Base-by-base conservation (phyloP, 2,888 invertebrate species). In the Latheticus oryzae region DNA sequence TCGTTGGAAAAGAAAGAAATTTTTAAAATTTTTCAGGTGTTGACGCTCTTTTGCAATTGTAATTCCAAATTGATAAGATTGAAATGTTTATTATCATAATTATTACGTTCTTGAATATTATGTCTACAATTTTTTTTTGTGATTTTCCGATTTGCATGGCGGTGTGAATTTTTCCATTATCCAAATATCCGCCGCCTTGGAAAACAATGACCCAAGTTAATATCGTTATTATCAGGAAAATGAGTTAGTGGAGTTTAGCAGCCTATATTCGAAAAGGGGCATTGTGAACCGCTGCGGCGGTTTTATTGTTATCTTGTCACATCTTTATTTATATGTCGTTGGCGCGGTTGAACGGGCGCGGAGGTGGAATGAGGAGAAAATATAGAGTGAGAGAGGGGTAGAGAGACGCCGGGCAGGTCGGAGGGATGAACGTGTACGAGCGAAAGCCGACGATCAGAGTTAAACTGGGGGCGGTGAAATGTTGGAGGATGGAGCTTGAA, bases 401-500 rank as follows among this genome's bases (percentile, higher is more conserved):
- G 35, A n/a, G 37, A 13, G 47, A 5, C 12, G 48, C 37, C 24
- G 33, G 50, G 43, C 33, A 43, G 53, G 21, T 28, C 43, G 48
- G 43, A 24, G 24, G 55, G 9, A 38, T 35, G 58, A 53, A 35
- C 43, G 54, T 42, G 56, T 42, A 35, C 38, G 42, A 35, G 51
- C 40, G 42, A 51, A 42, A 37, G 38, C 30, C 56, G 60, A 48
- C 55, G 62, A 52, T 55, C 47, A 56, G 55, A 57, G 63, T 61
- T 60, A 57, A 59, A 48, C 52, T 62, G 81, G 60, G 58, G 62
- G 51, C 53, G 64, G 62, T 43, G 58, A 56, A 53, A 50, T 43
- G 54, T 26, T 47, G 54, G 48, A 54, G 58, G 48, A 47, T 79
- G 80, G 79, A 77, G 64, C 58, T 60, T 58, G 64, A 58, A 62